Conservation (phyloP, 2,888 invertebrate genomes). For the Luperina testacea region DNA sequence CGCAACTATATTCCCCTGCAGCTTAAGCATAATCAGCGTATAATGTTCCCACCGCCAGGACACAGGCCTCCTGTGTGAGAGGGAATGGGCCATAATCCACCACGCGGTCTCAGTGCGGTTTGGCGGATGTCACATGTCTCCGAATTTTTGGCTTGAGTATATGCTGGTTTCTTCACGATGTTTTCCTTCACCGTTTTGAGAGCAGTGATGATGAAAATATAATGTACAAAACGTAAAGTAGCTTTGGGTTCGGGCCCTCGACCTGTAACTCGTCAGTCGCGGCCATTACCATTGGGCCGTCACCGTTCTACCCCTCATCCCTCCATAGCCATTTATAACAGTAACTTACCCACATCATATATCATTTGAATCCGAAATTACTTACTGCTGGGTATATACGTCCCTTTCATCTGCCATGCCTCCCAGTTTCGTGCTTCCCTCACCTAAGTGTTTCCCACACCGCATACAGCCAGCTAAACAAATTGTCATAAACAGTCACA, state of each 20-base stretch:
- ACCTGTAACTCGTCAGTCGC: not conserved
- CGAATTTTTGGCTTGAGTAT: too few species aligned
- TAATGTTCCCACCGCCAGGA: not conserved
- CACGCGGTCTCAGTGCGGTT: not conserved
- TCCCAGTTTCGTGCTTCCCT: not conserved
- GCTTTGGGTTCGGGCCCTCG: too few species aligned
- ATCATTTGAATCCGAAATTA: not conserved
- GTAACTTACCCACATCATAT: not conserved
- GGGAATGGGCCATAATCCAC: not conserved
- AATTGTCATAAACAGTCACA: not conserved
- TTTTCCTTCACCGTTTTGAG: not conserved
- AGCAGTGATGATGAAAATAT: not conserved
- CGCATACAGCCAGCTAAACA: not conserved
- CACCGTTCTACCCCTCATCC: not conserved
- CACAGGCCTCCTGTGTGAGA: not conserved
- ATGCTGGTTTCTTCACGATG: not conserved
- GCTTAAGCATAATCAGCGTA: too few species aligned
- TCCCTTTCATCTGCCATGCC: not conserved
- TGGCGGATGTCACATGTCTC: too few species aligned
- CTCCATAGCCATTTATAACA: not conserved
- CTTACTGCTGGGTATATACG: not conserved
- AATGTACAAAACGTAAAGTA: not conserved
- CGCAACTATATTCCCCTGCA: not conserved
- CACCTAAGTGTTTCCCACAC: not conserved
- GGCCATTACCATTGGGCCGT: not conserved